Base-by-base conservation (phyloP, 2,888 invertebrate species). In the Cepaea hortensis region DNA sequence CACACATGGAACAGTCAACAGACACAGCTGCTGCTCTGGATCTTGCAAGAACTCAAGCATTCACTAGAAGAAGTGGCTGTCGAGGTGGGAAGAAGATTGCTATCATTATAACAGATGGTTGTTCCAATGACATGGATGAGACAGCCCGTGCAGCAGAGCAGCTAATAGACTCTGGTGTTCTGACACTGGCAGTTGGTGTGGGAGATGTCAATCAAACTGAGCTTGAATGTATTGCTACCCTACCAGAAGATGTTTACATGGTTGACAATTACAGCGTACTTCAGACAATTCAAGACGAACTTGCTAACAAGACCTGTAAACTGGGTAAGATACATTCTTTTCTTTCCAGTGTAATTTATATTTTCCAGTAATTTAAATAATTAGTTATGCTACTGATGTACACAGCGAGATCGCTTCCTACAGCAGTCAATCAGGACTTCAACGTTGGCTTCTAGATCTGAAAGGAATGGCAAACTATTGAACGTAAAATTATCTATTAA, bases 231-330 rank as follows among this genome's bases (percentile, higher is more conserved):
- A 80, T 62, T 62, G 80, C 80, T 61, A 35, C 80, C 9, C 61
- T 80, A 15, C 62, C 80, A n/a, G 80, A 80, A 80, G 62, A 80
- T 80, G 80, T 80, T 23, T 80, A 80, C 15, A 62, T 23, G 61
- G 80, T 80, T 48, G 62, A 62, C 80, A 80, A 62, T 23, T 80
- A 62, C 62, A 46, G 46, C 35, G 61, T 80, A 20, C 55, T 80
- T 13, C 62, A 80, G 61, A 80, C 61, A 50, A 61, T 80, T 15
- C 18, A 62, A 23, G 80, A 80, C 6, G 80, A 80, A 23, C n/a
- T 80, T 23, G 62, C 80, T 11, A 20, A 55, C 35, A 62, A n/a
- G 15, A 62, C 62, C 7, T 61, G n/a, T 23, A 80, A 62, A 62
- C 61, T 80, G 4, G 80, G 80, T 80, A 61, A 61, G 80, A 55